Conservation (phyloP, 1,140 invertebrate genomes). For the Drosophila malerkotliana region DNA sequence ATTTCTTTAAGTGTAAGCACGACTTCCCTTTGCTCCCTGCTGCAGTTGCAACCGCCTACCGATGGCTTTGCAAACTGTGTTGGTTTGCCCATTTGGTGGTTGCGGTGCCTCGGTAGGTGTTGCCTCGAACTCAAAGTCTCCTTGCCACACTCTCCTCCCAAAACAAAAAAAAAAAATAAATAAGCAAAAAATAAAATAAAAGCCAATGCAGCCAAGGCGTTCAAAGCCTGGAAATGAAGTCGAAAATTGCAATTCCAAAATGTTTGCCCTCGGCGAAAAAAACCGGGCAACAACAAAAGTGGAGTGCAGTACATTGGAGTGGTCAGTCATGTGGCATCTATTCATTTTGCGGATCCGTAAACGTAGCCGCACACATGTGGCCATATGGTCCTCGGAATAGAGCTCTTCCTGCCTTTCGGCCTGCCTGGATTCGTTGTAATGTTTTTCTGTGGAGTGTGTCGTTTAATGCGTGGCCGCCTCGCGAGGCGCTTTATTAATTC, state of each 20-base stretch:
- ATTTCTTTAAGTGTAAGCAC: constrained; percentile 12
- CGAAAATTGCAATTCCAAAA: constrained; percentile 82
- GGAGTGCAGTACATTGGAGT: constrained; percentile 54
- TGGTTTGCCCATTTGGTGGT: constrained; percentile 50
- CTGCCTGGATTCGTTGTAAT: constrained; percentile 51
- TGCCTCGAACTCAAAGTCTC: constrained; percentile 41
- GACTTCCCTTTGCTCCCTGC: constrained; percentile 9
- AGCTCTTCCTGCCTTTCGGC: constrained; percentile 25
- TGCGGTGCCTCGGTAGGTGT: constrained; percentile 66
- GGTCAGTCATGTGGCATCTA: constrained; percentile 77
- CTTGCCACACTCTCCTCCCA: constrained; percentile 9
- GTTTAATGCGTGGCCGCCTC: constrained; percentile 76
- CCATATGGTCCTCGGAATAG: constrained; percentile 26
- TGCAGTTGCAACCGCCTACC: constrained; percentile 19
- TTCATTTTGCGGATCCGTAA: constrained; percentile 35
- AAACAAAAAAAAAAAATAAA: constrained; percentile 10
- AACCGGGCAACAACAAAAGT: constrained; percentile 42
- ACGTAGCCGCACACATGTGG: constrained; percentile 54
- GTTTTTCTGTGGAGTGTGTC: constrained; percentile 55
- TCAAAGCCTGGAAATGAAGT: constrained; percentile 74
- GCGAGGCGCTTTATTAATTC: constrained; percentile 76
- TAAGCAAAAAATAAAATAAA: constrained; percentile 8
- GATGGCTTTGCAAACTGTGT: constrained; percentile 44
- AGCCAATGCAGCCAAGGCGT: constrained; percentile 28
- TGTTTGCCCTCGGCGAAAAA: constrained; percentile 74